Base-by-base conservation (phyloP, 2,797 vertebrate species). In the Hydrolagus colliei region DNA sequence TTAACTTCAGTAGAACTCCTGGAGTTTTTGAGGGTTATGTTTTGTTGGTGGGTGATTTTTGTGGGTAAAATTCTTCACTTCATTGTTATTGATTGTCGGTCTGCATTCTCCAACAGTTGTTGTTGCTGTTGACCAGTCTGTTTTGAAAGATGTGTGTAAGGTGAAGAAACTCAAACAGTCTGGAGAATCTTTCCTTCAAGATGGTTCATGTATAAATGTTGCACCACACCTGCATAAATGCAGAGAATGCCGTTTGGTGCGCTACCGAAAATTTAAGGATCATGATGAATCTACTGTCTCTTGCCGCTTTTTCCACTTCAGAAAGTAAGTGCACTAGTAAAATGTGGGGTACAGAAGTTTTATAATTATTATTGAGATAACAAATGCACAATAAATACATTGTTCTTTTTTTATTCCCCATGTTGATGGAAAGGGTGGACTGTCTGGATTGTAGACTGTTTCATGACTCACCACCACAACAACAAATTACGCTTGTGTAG, bases 161-260 rank as follows among this genome's bases (percentile, higher is more conserved):
- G 97, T 99, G 86, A 97, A 97, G 85, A 96, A 97, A 88, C 92
- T 99, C 89, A 99, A 99, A 90, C 98, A 98, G 92, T 98, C 97
- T 1, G 97, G 98, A 14, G 98, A 99, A 91, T 96, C 98, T 65
- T 99, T 99, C 91, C 95, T 99, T 67, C 98, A 99, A 90, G 98
- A 99, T 79, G 98, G 97, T 74, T 99, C 98, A 41, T 99, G 98
- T 90, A 99, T 99, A 92, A 99, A 97, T 0, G 98, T 99, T 84
- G 98, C 98, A 3, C 98, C 98, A 79, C 98, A 99, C 90, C 92
- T 99, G 90, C 98, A 99, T 92, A 99, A 99, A 91, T 99, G 98
- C 88, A 95, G 98, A 0, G 98, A 99, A 89, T 99, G 98, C 89
- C 97, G 98, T 18, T 91, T 99, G 88, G 98, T 98, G 89, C 96